Base-by-base conservation (phyloP, 1,140 invertebrate genomes). In the Drosophila erecta region DNA sequence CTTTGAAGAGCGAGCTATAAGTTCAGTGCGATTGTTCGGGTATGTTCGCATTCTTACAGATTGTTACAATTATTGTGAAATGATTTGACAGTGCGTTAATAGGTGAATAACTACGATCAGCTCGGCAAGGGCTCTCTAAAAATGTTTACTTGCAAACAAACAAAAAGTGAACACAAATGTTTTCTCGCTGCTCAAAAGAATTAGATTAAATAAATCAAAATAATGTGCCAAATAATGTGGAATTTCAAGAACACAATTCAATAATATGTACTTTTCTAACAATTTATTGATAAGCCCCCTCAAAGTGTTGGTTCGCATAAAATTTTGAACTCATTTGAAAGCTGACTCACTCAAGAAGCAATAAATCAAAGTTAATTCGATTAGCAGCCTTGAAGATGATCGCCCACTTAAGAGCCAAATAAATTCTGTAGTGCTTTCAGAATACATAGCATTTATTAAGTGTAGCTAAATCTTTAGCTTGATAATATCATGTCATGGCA, bases 311-410 rank as follows among this genome's bases (percentile, higher is more conserved):
- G 8, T 33, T 50, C 7, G 14, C 2, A 37, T 62, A 62, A 37
- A 14, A 37, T 37, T 20, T 46, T 14, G 4, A 40, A 15, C 10
- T 49, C 27, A 65, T 66, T 40, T 22, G 11, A 3, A 59, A 30
- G 30, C n/a, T 35, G 30, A 15, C 44, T 11, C 8, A 30, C 7
- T 37, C n/a, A 3, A 20, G 15, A 33, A 27, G 64, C 64, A 40
- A 71, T 71, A 49, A 71, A 70, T 71, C 64, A 57, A 57, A 49
- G 27, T 35, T 70, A 40, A 70, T 71, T 70, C 43, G 67, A 70
- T 70, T 38, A 57, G 43, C 43, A 49, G 37, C 65, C 64, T 71
- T 71, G 67, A 57, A 70, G 67, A 24, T 10, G 43, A 35, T 46
- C 64, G 64, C 64, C 64, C 46, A 67, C 64, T 70, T 57, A 15